Evolutionary conservation across 2,888 invertebrate species (phyloP), one percentile per base, ranked within the genome.

Genomic region (Agonopterix arenella): DNA sequence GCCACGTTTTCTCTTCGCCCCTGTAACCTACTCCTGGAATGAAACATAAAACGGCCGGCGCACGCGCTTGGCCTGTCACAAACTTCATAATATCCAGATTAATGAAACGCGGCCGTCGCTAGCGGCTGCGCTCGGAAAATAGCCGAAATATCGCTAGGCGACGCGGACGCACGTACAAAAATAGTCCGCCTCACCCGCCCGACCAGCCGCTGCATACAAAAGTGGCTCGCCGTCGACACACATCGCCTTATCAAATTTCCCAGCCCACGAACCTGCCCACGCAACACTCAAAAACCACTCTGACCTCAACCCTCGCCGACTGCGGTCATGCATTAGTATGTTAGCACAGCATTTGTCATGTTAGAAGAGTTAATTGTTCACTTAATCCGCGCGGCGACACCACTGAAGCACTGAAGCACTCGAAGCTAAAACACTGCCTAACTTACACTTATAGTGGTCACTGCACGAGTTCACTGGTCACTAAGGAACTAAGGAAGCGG

Each of bases 211-310:
- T 82, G 83, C 86, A 85, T 88, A 89, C 88, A 88, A 86, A 89
- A 84, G 83, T 80, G 85, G 88, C 75, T 62, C 75, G 70, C 64
- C 71, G 66, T 62, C 74, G 61, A 28, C 59, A 61, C 72, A 73
- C 63, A 71, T 66, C 75, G 83, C 76, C 84, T 89, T 89, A 89
- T 89, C 88, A 85, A 88, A 88, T 89, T 89, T 88, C 88, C 70
- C 82, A 73, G 69, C 86, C 84, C 80, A 83, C 83, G 71, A 72
- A 61, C 51, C 55, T 52, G 44, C 66, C 61, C 66, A 65, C 79
- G 78, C 80, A 80, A 66, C 81, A 65, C 66, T 56, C 59, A 50
- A 56, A 55, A 55, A 50, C 61, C 66, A 64, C 59, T 62, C 61
- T 53, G 49, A 53, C 47, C 67, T 59, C 63, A 55, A 58, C 59